Conservation (phyloP, 2,113 vertebrate species). For the Donacobius atricapilla region DNA sequence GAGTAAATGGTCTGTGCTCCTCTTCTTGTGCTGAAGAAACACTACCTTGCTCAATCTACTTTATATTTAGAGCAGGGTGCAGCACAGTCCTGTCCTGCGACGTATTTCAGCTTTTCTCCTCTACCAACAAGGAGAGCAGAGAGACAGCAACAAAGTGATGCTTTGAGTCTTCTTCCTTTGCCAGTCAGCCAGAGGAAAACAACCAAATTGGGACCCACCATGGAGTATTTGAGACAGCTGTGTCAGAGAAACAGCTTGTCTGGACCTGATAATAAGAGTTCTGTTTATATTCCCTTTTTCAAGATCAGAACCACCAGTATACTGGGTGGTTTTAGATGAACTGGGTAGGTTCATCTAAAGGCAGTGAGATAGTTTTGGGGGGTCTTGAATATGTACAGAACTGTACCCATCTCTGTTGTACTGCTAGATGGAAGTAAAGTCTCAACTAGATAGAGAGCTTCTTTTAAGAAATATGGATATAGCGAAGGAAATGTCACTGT, state of each 20-base stretch:
- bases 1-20: not conserved
- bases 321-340: not conserved
- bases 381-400: not conserved
- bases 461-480: not conserved
- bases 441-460: not conserved
- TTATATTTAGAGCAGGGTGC: not conserved
- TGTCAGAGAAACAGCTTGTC: not conserved
- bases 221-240: not conserved
- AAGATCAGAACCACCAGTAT: not conserved
- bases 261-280: not conserved
- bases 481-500: not conserved
- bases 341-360: not conserved
- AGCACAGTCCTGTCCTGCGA: not conserved
- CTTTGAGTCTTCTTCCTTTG: not conserved
- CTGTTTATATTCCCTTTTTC: not conserved
- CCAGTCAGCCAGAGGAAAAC: not conserved
- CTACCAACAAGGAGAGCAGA: not conserved
- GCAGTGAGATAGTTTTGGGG: not conserved
- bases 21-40: not conserved
- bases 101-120: not conserved
- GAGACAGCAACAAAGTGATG: accelerated
- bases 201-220: not conserved
- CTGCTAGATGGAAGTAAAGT: not conserved
- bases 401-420: not conserved
- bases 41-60: not conserved